Conservation (phyloP, 2,797 vertebrate species). For the Merluccius polli region DNA sequence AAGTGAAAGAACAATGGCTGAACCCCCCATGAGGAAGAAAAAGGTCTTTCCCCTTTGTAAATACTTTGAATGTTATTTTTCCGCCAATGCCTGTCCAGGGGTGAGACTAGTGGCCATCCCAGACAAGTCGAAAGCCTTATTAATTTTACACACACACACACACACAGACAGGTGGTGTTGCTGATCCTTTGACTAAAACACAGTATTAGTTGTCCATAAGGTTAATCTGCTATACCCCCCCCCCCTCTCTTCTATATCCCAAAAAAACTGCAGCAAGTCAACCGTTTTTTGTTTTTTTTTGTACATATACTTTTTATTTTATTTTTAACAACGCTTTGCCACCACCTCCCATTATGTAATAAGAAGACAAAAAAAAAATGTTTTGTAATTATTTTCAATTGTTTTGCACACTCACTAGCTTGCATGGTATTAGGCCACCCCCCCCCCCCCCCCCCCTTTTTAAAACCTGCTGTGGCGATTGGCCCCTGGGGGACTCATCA, state of each 20-base stretch:
- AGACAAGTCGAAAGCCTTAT: slow-evolving; percentile 60
- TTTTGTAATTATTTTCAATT: slow-evolving; percentile 14
- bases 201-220: background rate
- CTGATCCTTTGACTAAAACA: background rate
- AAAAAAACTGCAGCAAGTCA: slow-evolving; percentile 6
- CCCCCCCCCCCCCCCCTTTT: slow-evolving; percentile 17
- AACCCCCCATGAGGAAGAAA: background rate
- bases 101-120: slow-evolving; percentile 15
- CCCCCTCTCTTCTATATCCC: slow-evolving; percentile 42
- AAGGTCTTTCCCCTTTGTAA: slow-evolving; percentile 36
- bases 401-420: slow-evolving; percentile 64
- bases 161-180: slow-evolving; percentile 15
- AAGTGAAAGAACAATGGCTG: background rate
- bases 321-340: slow-evolving; percentile 52
- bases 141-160: slow-evolving; percentile 53
- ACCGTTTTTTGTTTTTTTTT: slow-evolving; percentile 43
- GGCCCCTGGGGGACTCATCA: slow-evolving; percentile 12
- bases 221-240: background rate
- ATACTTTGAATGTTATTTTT: slow-evolving; percentile 35
- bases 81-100: slow-evolving; percentile 13
- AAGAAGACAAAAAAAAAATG: slow-evolving; percentile 1
- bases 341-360: slow-evolving; percentile 33
- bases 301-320: slow-evolving; percentile 67
- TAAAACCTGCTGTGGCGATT: slow-evolving; percentile 37
- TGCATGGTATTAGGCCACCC: slow-evolving; percentile 63